Evolutionary conservation across 2,113 vertebrate species (phyloP).

Genomic region (Dipodomys stephensi): DNA sequence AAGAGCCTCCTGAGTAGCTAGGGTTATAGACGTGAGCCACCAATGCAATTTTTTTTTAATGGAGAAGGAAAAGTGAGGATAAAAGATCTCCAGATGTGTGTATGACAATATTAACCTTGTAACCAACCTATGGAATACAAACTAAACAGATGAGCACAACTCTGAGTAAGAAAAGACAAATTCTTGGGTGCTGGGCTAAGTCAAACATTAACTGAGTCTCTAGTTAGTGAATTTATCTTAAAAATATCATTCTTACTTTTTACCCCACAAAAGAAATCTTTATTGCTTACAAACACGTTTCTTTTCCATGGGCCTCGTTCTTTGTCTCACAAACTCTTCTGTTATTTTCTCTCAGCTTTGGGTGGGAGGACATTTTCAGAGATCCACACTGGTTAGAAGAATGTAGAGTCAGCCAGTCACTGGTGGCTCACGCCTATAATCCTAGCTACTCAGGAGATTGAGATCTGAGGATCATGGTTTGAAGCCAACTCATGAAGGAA

Average conservation of each 20-base stretch:
- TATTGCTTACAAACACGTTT: conserved; percentile 74
- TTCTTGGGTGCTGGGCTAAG: conserved; percentile 77
- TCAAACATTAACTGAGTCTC: conserved; percentile 67
- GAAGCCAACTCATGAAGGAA: too few species aligned
- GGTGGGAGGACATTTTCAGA: neutral
- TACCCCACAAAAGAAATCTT: conserved; percentile 33
- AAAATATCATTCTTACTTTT: neutral
- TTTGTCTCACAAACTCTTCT: conserved; percentile 50
- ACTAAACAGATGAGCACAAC: conserved; percentile 78
- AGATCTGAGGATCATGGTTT: too few species aligned
- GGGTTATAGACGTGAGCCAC: too few species aligned
- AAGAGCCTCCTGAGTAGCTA: too few species aligned
- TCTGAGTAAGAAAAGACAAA: conserved; percentile 73
- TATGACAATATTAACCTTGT: conserved; percentile 84
- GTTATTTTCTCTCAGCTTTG: conserved; percentile 56
- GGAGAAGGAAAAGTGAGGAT: neutral
- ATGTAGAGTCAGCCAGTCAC: too few species aligned
- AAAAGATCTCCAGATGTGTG: conserved; percentile 27
- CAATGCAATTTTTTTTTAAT: neutral
- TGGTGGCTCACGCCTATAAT: too few species aligned
- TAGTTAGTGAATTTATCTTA: conserved; percentile 75
- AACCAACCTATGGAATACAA: conserved; percentile 87
- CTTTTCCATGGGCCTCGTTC: conserved; percentile 5
- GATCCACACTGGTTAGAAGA: neutral
- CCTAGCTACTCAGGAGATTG: too few species aligned